Evolutionary conservation across 2,888 invertebrate genomes (phyloP).

Genomic region (Diachrysia chrysitis): DNA sequence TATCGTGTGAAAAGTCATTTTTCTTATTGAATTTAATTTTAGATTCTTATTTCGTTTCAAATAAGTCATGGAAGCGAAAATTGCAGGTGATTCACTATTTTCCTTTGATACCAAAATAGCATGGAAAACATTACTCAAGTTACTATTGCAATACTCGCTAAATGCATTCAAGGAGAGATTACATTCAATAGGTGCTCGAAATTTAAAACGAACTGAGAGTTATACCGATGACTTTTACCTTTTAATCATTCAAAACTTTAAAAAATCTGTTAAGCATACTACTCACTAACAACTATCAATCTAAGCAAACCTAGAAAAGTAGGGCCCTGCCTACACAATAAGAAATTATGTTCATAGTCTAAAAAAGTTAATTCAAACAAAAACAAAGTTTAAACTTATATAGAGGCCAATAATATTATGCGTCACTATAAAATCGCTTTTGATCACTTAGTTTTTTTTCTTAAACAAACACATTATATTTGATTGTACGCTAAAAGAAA

Average conservation of each 20-base stretch:
- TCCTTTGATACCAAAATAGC: constrained; percentile 41
- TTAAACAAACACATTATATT: constrained; percentile 39
- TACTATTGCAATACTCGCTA: constrained; percentile 38
- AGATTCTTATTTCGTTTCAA: no score
- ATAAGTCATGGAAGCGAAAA: constrained; percentile 11
- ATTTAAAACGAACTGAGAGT: background rate
- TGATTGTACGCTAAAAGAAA: constrained; percentile 52
- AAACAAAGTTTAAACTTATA: constrained; percentile 15
- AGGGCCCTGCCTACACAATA: no score
- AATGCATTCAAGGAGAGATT: constrained; percentile 34
- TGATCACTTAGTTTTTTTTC: constrained; percentile 46
- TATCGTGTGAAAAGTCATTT: no score
- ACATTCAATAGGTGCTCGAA: constrained; percentile 1
- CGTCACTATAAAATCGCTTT: constrained; percentile 48
- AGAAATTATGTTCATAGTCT: background rate
- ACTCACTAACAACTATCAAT: background rate
- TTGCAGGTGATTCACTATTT: constrained; percentile 47
- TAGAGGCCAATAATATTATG: constrained; percentile 33
- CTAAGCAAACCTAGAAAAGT: no score
- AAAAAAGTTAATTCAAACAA: constrained; percentile 1
- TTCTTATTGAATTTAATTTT: background rate
- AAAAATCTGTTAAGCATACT: background rate
- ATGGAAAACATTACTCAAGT: constrained; percentile 30
- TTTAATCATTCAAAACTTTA: background rate
- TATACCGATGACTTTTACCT: background rate